A percentile compares a stretch with the other conserved stretches of the same genome.
These are phyloP conservation scores for Epinephelus fuscoguttatus DNA, from an alignment of 2,113 vertebrate genomes.

Conservation along the genomic window DNA sequence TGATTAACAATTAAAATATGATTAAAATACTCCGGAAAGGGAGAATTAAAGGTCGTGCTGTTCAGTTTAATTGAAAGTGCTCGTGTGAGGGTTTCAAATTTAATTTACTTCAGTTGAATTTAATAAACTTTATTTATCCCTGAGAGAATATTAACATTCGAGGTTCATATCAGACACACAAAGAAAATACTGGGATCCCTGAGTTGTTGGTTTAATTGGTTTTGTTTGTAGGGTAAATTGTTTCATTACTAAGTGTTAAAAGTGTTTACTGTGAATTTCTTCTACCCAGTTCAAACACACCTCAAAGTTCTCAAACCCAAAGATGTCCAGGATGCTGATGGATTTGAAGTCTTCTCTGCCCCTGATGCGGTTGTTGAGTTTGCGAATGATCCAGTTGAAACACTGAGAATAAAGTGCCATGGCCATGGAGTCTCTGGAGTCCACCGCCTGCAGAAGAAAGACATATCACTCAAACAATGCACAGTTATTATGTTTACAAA, in stretches of 20 bases:
- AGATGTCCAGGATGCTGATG: conserved; percentile 97
- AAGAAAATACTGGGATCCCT: too few relatives aligned
- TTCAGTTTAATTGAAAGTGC: rapidly evolving
- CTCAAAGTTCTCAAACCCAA: conserved; percentile 99
- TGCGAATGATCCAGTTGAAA: conserved; percentile 96
- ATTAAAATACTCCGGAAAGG: background rate
- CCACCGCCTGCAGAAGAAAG: conserved; percentile 87
- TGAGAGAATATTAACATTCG: background rate
- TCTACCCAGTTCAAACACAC: conserved; percentile 73
- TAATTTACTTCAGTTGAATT: background rate
- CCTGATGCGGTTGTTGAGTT: conserved; percentile 93
- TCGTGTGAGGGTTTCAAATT: background rate
- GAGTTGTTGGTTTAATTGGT: too few relatives aligned
- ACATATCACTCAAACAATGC: background rate
- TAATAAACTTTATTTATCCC: background rate
- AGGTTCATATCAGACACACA: too few relatives aligned
- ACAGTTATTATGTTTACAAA: too few relatives aligned
- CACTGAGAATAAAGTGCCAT: conserved; percentile 99
- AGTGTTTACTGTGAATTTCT: background rate
- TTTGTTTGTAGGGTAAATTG: background rate
- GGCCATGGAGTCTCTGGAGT: conserved; percentile 97
- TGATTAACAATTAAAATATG: conserved; percentile 6
- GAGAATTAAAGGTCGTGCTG: background rate
- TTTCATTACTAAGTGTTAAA: background rate
- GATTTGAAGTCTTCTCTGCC: conserved; percentile 94